Base-by-base conservation (phyloP, 2,888 invertebrate species). In the Embidobia sp. region DNA sequence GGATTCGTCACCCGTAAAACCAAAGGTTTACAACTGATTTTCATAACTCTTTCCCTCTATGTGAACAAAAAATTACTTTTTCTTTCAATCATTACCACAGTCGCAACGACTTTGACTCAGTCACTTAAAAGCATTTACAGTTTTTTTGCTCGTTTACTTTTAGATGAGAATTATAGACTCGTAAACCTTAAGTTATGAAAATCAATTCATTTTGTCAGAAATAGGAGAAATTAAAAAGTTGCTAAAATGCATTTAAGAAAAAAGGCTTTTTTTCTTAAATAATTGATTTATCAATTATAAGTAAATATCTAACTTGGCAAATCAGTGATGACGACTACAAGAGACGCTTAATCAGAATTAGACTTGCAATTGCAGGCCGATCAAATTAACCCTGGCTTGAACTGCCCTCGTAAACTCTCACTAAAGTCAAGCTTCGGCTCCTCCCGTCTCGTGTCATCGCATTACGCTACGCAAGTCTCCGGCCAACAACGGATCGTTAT, bases 321-420 rank as follows among this genome's bases (percentile, higher is more conserved):
- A 74, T 74, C 59, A 74, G 66, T 29, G 70, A 64, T 44, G 78
- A 61, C 40, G 70, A 70, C 59, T 67, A 46, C 53, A 61, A 19
- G 53, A 53, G 75, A 69, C 64, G 64, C 64, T 81, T 87, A 88
- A 89, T 88, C 87, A 88, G 86, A 84, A 85, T 88, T 86, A 86
- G 86, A 85, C 86, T 83, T 77, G 81, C 85, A 85, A 87, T 88
- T 87, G 86, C 86, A 81, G 86, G 84, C 82, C 85, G 87, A 89
- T 89, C 87, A 86, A 89, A 89, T 88, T 88, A 88, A 88, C 87
- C 85, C 83, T 83, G 81, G 84, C 83, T 86, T 84, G 82, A 78
- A 84, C 84, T 82, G 85, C 81, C 85, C 87, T 89, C 89, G 86
- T 89, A 89, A 89, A 89, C 87, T 89, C 86, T 87, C 88, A 84